phyloP scores from a whole-genome alignment of 2,113 vertebrate genomes.

The Caranx ignobilis region DNA sequence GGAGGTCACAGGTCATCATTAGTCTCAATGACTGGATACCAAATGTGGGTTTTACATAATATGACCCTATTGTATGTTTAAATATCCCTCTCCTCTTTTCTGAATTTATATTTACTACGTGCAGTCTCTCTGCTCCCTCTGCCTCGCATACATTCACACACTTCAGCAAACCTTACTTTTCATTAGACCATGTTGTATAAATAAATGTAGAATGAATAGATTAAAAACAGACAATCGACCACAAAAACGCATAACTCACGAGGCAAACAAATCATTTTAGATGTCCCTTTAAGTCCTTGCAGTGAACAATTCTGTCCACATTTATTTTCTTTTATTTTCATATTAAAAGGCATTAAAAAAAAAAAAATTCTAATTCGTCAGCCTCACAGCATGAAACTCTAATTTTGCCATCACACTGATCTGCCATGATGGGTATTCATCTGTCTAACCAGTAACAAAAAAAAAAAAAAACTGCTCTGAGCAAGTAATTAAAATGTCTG shows the following conservation, averaged over 20 bases:
- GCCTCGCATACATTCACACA: background rate
- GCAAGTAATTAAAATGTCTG: slow-evolving; percentile 42
- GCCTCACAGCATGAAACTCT: slow-evolving; percentile 34
- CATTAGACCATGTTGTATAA: background rate
- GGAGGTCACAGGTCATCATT: background rate
- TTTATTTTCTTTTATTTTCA: background rate
- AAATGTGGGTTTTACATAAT: background rate
- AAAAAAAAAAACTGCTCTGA: background rate
- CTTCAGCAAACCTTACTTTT: background rate
- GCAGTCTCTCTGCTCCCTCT: background rate
- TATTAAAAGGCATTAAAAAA: slow-evolving; percentile 14
- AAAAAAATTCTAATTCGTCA: slow-evolving; percentile 21
- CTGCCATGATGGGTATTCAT: slow-evolving; percentile 37
- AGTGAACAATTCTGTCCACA: background rate
- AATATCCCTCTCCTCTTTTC: background rate
- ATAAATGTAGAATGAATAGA: background rate
- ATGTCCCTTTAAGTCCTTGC: background rate
- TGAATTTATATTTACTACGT: background rate
- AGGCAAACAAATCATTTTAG: slow-evolving; percentile 8
- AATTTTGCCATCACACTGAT: slow-evolving; percentile 35
- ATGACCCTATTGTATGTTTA: background rate
- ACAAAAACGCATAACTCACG: background rate
- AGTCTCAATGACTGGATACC: background rate
- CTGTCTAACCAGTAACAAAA: background rate
- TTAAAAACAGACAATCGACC: background rate